Percentiles rank a stretch among this genome's conserved stretches.
phyloP scores from a whole-genome alignment of 2,888 invertebrate species.

The Epinotia ramella region DNA sequence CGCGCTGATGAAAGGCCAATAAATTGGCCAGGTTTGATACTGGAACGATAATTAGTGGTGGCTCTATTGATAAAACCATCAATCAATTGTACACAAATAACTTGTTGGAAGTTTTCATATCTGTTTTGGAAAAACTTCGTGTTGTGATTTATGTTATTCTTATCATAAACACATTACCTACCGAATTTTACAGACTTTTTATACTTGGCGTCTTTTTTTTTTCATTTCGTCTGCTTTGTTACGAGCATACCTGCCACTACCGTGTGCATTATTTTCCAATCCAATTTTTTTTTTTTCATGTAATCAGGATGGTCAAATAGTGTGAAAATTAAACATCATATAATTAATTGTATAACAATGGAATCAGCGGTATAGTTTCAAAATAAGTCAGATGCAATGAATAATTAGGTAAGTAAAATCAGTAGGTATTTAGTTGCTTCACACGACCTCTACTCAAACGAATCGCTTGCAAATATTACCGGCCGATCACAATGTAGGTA shows the following conservation, averaged over 20 bases:
- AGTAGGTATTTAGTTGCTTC: background rate
- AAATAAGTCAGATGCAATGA: background rate
- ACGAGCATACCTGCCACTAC: too few species aligned
- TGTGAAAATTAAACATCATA: background rate
- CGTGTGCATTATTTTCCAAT: too few species aligned
- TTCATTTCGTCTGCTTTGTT: background rate
- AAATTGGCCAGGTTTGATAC: background rate
- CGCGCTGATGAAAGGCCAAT: slow-evolving; percentile 1
- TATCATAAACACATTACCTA: too few species aligned
- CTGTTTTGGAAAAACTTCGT: background rate
- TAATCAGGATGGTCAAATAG: background rate
- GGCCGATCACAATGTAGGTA: slow-evolving; percentile 18
- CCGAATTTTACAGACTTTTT: too few species aligned
- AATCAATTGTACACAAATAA: slow-evolving; percentile 14
- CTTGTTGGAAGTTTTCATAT: background rate
- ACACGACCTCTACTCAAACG: slow-evolving; percentile 8
- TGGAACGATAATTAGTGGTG: background rate
- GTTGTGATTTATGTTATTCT: too few species aligned
- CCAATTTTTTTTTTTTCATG: background rate
- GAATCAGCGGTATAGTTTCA: background rate
- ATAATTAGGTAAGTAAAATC: background rate
- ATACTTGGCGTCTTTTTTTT: too few species aligned
- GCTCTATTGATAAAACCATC: slow-evolving; percentile 3
- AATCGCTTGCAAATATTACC: slow-evolving; percentile 24
- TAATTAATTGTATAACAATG: background rate